phyloP scores from a whole-genome alignment of 2,888 invertebrate genomes.

The Dryomyza anilis region DNA sequence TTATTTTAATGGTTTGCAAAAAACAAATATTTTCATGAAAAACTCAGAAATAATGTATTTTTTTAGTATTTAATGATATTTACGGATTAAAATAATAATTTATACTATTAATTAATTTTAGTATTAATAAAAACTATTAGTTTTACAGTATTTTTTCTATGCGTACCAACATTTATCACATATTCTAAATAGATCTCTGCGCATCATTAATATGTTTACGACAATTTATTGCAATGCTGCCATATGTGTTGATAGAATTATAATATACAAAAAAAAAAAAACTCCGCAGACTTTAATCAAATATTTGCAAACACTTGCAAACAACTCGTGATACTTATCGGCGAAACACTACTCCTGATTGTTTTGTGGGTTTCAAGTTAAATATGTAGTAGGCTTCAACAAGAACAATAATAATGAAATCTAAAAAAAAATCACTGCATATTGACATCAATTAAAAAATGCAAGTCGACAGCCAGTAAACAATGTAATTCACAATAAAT shows the following conservation, averaged over 20 bases:
- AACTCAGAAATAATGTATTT: too few relatives aligned
- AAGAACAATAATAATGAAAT: background rate
- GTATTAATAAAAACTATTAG: too few relatives aligned
- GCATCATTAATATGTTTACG: background rate
- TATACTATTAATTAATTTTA: too few relatives aligned
- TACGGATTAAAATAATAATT: too few relatives aligned
- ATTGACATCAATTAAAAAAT: constrained; percentile 57
- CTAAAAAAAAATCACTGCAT: constrained; percentile 42
- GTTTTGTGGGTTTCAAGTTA: background rate
- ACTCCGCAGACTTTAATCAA: constrained; percentile 12
- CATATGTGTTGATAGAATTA: constrained; percentile 21
- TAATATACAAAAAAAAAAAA: background rate
- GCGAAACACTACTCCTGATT: background rate
- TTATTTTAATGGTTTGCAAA: background rate
- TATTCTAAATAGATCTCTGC: too few relatives aligned
- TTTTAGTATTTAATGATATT: too few relatives aligned
- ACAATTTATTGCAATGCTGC: background rate
- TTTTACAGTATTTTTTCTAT: too few relatives aligned
- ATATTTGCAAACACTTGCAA: constrained; percentile 19
- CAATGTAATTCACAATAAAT: constrained; percentile 54
- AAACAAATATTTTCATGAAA: too few relatives aligned
- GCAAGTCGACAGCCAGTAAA: constrained; percentile 54
- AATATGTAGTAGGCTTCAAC: background rate
- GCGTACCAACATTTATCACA: too few relatives aligned
- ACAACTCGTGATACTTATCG: background rate